phyloP scores from a whole-genome alignment of 2,113 vertebrate species.

The Eudyptes chrysolophus region DNA sequence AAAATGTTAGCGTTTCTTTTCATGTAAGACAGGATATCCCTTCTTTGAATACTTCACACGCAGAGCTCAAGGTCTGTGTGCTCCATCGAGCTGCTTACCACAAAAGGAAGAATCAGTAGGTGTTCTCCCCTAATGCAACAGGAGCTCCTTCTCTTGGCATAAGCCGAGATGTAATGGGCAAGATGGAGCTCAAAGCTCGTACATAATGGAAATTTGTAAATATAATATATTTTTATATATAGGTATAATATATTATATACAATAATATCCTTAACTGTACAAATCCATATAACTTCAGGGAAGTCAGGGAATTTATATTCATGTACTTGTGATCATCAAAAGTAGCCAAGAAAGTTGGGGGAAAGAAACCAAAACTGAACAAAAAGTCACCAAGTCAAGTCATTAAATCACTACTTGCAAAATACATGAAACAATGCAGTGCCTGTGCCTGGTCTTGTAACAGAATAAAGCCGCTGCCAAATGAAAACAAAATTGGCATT shows the following conservation, averaged over 20 bases:
- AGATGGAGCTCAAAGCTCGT: background rate
- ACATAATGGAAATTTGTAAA: background rate
- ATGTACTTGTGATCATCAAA: background rate
- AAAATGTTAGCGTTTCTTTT: background rate
- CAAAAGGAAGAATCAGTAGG: background rate
- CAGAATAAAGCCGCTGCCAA: slow-evolving; percentile 34
- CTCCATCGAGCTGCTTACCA: background rate
- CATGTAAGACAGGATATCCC: background rate
- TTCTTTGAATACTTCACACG: background rate
- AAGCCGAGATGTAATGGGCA: background rate
- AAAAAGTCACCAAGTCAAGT: background rate
- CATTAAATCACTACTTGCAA: background rate
- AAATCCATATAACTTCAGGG: background rate
- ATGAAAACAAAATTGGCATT: slow-evolving; percentile 64
- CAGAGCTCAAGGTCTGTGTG: background rate
- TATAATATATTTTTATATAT: background rate
- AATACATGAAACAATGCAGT: background rate
- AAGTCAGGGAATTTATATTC: background rate
- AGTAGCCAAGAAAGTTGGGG: background rate
- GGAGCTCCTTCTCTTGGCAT: background rate
- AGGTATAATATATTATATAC: too few species aligned
- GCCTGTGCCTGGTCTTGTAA: slow-evolving; percentile 8
- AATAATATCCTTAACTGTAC: background rate
- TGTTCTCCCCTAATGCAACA: background rate
- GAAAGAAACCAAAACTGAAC: background rate